These are phyloP conservation scores for Pelvicachromis taeniatus DNA, from an alignment of 2,113 vertebrate genomes.

Conservation along the genomic window DNA sequence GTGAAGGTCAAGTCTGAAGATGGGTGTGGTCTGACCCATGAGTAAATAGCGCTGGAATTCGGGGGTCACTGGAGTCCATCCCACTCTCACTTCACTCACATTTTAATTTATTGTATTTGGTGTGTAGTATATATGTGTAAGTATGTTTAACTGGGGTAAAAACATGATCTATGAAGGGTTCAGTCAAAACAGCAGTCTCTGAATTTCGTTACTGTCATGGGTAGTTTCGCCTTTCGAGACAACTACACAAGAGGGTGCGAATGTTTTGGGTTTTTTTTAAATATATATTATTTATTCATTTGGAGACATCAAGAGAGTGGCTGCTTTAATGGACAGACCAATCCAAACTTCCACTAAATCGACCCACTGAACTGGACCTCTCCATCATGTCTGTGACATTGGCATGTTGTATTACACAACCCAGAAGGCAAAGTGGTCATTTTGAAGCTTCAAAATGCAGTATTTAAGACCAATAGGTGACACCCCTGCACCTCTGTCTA, in stretches of 20 bases:
- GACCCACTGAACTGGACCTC: not conserved
- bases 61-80: not conserved
- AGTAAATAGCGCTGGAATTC: not conserved
- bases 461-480: not conserved
- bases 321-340: not conserved
- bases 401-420: not conserved
- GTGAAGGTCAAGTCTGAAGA: not conserved
- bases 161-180: not conserved
- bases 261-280: not conserved
- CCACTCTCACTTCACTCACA: fast-evolving
- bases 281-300: not conserved
- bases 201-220: not conserved
- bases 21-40: not conserved
- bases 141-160: not conserved
- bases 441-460: not conserved
- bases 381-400: not conserved
- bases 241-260: not conserved
- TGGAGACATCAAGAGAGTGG: not conserved
- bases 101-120: not conserved
- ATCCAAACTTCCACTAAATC: not conserved
- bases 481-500: fast-evolving
- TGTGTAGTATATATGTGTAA: not conserved
- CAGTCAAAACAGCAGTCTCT: not conserved
- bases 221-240: not conserved
- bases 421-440: not conserved